Percentiles rank a stretch among this genome's conserved stretches.
phyloP scores from a whole-genome alignment of 2,797 vertebrate genomes.

The Chlorospingus flavigularis region DNA sequence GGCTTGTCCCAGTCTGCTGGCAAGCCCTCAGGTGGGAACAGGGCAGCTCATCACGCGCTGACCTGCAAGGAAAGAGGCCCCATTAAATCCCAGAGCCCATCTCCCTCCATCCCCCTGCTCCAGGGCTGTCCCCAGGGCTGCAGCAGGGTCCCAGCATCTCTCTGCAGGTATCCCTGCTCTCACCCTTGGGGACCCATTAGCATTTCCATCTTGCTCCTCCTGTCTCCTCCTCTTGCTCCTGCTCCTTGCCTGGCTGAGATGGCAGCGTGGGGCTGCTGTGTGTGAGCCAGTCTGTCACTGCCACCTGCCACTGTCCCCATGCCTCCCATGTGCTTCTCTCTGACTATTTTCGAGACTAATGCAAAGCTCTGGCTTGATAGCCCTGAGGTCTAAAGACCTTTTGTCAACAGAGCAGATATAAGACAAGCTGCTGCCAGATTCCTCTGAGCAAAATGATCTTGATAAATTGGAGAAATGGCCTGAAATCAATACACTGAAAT shows the following conservation, averaged over 20 bases:
- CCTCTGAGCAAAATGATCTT: slow-evolving; percentile 54
- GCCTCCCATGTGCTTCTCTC: neutral
- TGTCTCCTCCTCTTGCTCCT: neutral
- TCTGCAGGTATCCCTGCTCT: neutral
- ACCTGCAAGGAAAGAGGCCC: neutral
- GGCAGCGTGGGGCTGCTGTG: neutral
- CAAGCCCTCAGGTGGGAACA: fast-evolving
- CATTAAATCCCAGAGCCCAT: neutral
- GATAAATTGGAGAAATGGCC: slow-evolving; percentile 64
- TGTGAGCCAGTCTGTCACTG: neutral
- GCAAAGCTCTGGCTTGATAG: neutral
- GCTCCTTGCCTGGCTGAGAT: neutral
- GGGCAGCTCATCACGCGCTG: neutral
- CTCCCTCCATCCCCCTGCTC: neutral
- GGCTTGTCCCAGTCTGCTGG: neutral
- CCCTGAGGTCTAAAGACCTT: slow-evolving; percentile 23
- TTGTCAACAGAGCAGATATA: slow-evolving; percentile 45
- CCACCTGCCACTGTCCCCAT: neutral
- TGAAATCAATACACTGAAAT: slow-evolving; percentile 62
- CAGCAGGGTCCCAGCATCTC: neutral
- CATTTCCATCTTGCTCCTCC: neutral
- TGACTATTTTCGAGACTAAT: neutral
- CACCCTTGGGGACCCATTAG: neutral
- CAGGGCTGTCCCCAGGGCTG: neutral
- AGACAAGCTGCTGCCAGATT: slow-evolving; percentile 49